Evolutionary conservation across 1,140 invertebrate species (phyloP), one percentile per base, ranked within the genome.

Genomic region (Drosophila mojavensis): DNA sequence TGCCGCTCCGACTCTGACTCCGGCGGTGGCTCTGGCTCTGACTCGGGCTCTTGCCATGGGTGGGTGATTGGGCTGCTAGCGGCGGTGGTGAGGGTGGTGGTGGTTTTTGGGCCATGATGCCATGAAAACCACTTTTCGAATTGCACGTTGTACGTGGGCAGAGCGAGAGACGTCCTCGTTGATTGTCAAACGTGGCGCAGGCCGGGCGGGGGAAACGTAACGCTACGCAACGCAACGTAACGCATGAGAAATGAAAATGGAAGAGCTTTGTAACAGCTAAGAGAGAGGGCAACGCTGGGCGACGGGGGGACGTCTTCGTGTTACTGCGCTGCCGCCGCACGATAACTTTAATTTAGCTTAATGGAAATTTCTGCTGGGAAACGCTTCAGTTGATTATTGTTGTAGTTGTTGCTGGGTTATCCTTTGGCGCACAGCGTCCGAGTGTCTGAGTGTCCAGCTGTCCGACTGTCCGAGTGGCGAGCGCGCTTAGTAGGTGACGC

Each of bases 331-430:
- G 82, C 82, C 77, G 62, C 66, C 73, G 65, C 68, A 84, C 66
- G 84, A 88, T 89, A 89, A 84, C 84, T 89, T 89, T 89, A 89
- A 89, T 89, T 89, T 89, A 78, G 81, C 84, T 89, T 89, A 89
- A 89, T 89, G 84, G 84, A 84, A 89, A 89, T 89, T 78, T 81
- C 60, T 50, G 66, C 50, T 60, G 69, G 59, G 64, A 59, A 78
- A 62, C 73, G 39, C 59, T 67, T 62, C 50, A 26, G 26, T 58
- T 63, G 68, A 74, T 81, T 69, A 56, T 75, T 69, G 63, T 53
- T 33, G 70, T 72, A 75, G 59, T 33, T 58, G 55, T 56, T 72
- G 66, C 28, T 64, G 56, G 26, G 59, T 51, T 75, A 75, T 71
- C 67, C 67, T 71, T 71, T 55, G 54, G 50, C 61, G 60, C 56